A percentile compares a stretch with the other conserved stretches of the same genome.
phyloP scores from a whole-genome alignment of 2,888 invertebrate genomes.

The Drosophila anomelani region DNA sequence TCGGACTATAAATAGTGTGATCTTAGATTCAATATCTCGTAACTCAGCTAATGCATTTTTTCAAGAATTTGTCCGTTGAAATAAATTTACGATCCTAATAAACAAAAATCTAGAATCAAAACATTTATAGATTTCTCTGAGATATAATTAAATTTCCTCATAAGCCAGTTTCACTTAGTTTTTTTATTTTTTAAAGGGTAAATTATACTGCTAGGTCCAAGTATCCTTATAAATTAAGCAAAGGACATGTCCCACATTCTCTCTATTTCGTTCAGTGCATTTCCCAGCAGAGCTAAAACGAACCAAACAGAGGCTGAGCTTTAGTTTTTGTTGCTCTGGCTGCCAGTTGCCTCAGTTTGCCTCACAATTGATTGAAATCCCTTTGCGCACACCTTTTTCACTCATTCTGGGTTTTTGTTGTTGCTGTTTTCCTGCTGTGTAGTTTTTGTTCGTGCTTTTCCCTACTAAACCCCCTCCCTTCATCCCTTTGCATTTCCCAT shows the following conservation, averaged over 20 bases:
- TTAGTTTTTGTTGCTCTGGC: conserved; percentile 64
- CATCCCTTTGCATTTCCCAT: conserved; percentile 6
- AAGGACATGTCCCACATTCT: too few species aligned
- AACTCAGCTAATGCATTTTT: too few species aligned
- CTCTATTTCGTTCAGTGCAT: conserved; percentile 4
- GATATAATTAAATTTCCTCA: background rate
- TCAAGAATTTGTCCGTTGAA: background rate
- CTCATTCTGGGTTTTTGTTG: conserved; percentile 39
- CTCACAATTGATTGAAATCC: conserved; percentile 80
- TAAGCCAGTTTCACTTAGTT: background rate
- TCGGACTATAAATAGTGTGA: background rate
- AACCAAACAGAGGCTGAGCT: conserved; percentile 57
- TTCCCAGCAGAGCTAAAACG: conserved; percentile 25
- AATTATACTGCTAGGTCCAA: background rate
- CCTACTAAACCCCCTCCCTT: background rate
- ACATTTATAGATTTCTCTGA: too few species aligned
- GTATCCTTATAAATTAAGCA: background rate
- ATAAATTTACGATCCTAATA: background rate
- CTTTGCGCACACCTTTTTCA: conserved; percentile 77
- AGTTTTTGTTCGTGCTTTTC: conserved; percentile 44
- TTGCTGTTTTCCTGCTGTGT: conserved; percentile 50
- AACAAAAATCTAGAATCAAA: too few species aligned
- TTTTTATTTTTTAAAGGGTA: background rate
- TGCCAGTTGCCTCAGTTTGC: conserved; percentile 56
- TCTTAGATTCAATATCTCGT: background rate